Evolutionary conservation across 2,888 invertebrate genomes (phyloP).

Genomic region (Drosophila rellima): DNA sequence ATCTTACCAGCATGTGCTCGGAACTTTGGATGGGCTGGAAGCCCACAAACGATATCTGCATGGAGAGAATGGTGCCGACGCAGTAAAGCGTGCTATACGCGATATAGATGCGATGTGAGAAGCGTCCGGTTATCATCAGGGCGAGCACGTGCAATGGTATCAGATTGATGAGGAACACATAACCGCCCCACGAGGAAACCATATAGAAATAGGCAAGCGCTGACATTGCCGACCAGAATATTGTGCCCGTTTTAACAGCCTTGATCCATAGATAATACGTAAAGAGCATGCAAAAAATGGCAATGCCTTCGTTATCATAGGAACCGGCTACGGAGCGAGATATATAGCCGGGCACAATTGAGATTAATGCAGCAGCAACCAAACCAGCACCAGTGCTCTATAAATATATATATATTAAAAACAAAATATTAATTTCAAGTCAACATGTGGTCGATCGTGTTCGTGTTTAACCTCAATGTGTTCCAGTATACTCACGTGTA

Average conservation of each 20-base stretch:
- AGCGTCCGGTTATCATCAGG: constrained; percentile 97
- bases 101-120: constrained; percentile 95
- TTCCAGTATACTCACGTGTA: constrained; percentile 89
- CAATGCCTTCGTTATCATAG: constrained; percentile 99
- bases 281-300: constrained; percentile 96
- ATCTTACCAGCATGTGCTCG: constrained; percentile 93
- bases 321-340: constrained; percentile 99
- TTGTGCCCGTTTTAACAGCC: constrained; percentile 98
- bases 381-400: constrained; percentile 93
- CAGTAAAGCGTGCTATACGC: constrained; percentile 99
- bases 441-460: constrained; percentile 23
- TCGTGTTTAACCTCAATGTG: constrained; percentile 40
- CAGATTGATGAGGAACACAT: constrained; percentile 99
- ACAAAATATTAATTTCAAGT: neutral
- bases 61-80: constrained; percentile 96
- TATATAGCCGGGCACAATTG: constrained; percentile 99
- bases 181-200: constrained; percentile 99
- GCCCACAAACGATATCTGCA: constrained; percentile 98
- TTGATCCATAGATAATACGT: constrained; percentile 99
- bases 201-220: constrained; percentile 99
- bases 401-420: neutral
- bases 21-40: constrained; percentile 99
- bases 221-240: constrained; percentile 98
- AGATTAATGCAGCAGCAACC: constrained; percentile 99
- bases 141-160: constrained; percentile 99